Evolutionary conservation across 2,113 vertebrate genomes (phyloP), one percentile per base, ranked within the genome.

Genomic region (Bubo blakistoni): DNA sequence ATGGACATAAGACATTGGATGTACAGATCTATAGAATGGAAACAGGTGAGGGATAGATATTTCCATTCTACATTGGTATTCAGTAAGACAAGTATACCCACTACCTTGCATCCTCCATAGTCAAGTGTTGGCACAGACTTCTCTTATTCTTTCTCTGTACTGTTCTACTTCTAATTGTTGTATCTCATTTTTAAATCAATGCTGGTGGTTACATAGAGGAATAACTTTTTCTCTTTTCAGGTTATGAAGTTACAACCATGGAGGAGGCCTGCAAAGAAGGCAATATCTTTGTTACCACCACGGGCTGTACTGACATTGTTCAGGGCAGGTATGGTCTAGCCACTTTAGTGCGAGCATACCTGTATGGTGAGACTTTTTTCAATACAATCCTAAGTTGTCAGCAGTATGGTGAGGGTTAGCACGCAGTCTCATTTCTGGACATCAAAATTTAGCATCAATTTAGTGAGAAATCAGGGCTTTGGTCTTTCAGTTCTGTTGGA

Each of bases 201-300:
- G 25, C 6, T 81, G 17, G 29, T 73, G 26, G 8, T 38, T 70
- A 78, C 30, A 6, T 46, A 44, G 46, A 72, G 18, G 24, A 63
- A 11, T 58, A 40, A 66, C 16, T 14, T 24, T 74, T 61, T 84
- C 21, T 82, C 49, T 83, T 93, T 92, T 49, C 83, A 99, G 99
- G 99, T 82, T 99, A 99, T 46, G 99, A 99, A 96, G 99, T 99
- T 51, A 99, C 99, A 72, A 99, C 99, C 78, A 99, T 99, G 99
- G 99, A 99, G 9, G 99, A 99, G 71, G 99, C 99, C 40, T 99
- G 98, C 84, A 98, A 98, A 97, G 99, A 99, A 83, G 99, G 99
- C 90, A 99, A 99, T 97, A 99, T 99, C 94, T 99, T 99, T 89
- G 99, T 99, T 91, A 99, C 99, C 72, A 99, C 99, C 92, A 99